Evolutionary conservation across 2,797 vertebrate genomes (phyloP), one percentile per base, ranked within the genome.

Genomic region (Semaprochilodus insignis): DNA sequence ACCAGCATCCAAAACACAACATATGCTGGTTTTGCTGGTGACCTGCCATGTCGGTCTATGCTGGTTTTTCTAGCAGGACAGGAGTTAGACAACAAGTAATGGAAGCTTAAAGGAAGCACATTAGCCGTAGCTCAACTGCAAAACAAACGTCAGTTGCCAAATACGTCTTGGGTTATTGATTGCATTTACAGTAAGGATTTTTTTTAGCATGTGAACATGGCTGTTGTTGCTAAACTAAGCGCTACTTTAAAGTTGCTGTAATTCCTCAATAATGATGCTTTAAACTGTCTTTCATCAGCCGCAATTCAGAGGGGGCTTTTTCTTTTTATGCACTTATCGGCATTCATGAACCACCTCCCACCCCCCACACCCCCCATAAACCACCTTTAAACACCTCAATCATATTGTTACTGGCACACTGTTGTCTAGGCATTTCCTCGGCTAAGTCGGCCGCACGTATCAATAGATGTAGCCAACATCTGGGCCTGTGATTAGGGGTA

Each of bases 401-500:
- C 77, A 19, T 65, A 69, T 73, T 65, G 80, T 83, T 82, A 88
- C 80, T 87, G 75, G 67, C 66, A 81, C 36, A 63, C 23, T 31
- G 36, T 81, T 84, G 66, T 69, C 55, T 44, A 40, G 80, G 74
- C 70, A 81, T 85, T 85, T 82, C 71, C 70, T 71, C 40, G 77
- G 65, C 70, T 77, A 52, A 73, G 71, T 80, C 48, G 82, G 69
- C 86, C 83, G 69, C 78, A 63, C 75, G 81, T 82, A 78, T 76
- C 83, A 85, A 87, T 84, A 85, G 81, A 86, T 76, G 60, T 72
- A 84, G 83, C 84, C 67, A 88, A 90, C 90, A 90, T 92, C 88
- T 92, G 91, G 89, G 85, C 60, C 81, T 83, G 81, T 91, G 89
- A 93, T 92, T 90, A 85, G 79, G 88, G 87, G 84, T 91, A 88